Conservation (phyloP, 2,797 vertebrate genomes). For the Eulemur rubriventer region DNA sequence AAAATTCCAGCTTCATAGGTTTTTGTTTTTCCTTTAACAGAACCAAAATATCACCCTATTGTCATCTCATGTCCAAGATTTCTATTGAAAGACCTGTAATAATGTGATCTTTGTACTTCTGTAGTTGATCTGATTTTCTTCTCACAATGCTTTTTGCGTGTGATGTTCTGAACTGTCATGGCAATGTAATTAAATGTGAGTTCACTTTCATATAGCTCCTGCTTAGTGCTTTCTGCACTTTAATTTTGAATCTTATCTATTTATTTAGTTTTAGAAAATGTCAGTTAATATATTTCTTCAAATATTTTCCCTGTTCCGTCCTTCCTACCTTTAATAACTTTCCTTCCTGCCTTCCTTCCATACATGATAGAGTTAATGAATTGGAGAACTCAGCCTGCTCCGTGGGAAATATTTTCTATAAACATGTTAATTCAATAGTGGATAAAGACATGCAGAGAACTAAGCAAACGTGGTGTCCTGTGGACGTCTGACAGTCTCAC, state of each 20-base stretch:
- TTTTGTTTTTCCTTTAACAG: not conserved
- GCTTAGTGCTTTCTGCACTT: not conserved
- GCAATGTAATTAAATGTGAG: not conserved
- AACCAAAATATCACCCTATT: not conserved
- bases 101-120: not conserved
- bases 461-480: not conserved
- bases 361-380: not conserved
- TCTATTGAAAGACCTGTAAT: not conserved
- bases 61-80: not conserved
- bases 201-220: not conserved
- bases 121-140: not conserved
- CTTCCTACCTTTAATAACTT: not conserved
- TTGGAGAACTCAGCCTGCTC: not conserved
- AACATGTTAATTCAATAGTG: not conserved
- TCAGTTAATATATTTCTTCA: not conserved
- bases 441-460: not conserved
- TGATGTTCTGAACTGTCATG: not conserved
- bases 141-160: not conserved
- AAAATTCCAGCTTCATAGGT: not conserved
- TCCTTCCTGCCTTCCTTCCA: not conserved
- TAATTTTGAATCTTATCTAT: not conserved
- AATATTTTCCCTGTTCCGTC: not conserved
- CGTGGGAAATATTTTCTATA: not conserved
- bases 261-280: not conserved
- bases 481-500: not conserved